phyloP scores from a whole-genome alignment of 2,888 invertebrate genomes.

The Drosophila testacea region DNA sequence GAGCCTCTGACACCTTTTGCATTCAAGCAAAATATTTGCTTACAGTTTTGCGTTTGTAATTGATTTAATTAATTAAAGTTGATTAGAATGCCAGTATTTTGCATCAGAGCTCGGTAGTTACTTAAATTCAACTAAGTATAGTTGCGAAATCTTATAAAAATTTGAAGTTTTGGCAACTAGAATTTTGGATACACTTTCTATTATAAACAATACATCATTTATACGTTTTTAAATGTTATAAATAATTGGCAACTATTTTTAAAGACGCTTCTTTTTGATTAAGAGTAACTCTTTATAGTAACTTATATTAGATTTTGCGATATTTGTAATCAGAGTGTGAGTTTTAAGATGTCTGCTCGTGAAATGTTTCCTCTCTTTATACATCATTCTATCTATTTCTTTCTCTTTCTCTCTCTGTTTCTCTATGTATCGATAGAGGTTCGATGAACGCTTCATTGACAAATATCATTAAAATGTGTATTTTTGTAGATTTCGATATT shows the following conservation, averaged over 20 bases:
- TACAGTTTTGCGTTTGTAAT: background rate
- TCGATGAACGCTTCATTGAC: conserved; percentile 52
- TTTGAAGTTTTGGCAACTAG: background rate
- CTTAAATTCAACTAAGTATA: background rate
- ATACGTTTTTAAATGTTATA: background rate
- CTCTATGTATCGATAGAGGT: background rate
- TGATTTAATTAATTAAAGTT: background rate
- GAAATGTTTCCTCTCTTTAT: background rate
- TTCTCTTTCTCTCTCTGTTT: background rate
- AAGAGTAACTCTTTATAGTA: too few relatives aligned
- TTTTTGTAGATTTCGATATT: conserved; percentile 5
- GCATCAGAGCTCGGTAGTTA: background rate
- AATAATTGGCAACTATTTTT: conserved; percentile 41
- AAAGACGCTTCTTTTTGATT: conserved; percentile 30
- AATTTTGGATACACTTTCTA: too few relatives aligned
- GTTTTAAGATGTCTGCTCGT: conserved; percentile 24
- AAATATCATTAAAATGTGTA: conserved; percentile 39
- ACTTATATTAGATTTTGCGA: background rate
- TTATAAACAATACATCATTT: too few relatives aligned
- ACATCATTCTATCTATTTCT: background rate
- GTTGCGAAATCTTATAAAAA: too few relatives aligned
- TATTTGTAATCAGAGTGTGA: background rate
- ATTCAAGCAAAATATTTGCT: background rate
- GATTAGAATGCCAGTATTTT: background rate
- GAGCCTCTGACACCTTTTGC: background rate